These are phyloP conservation scores for pig (Sus scrofa) DNA, from an alignment of 2,113 vertebrate genomes.

Conservation along the genomic window T2T-Sscrofa CM000816.6:78932501-78933000, in stretches of 20 bases:
- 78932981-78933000: neutral
- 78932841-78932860: rapidly evolving
- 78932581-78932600: neutral
- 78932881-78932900: neutral
- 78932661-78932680: neutral
- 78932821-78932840: neutral
- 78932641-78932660: neutral
- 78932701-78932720: neutral
- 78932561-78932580: neutral
- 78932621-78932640: neutral
- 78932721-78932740: neutral
- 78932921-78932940: rapidly evolving
- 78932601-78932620: neutral
- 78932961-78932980: neutral
- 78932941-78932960: neutral
- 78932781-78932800: neutral
- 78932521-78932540: neutral
- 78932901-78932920: neutral
- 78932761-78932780: neutral
- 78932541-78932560: too few relatives aligned
- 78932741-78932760: neutral
- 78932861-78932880: neutral
- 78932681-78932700: neutral
- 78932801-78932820: neutral
- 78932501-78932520: neutral